A percentile compares a stretch with the other conserved stretches of the same genome.
Evolutionary conservation across 2,888 invertebrate species (phyloP).

Genomic region (Syrphus vitripennis): DNA sequence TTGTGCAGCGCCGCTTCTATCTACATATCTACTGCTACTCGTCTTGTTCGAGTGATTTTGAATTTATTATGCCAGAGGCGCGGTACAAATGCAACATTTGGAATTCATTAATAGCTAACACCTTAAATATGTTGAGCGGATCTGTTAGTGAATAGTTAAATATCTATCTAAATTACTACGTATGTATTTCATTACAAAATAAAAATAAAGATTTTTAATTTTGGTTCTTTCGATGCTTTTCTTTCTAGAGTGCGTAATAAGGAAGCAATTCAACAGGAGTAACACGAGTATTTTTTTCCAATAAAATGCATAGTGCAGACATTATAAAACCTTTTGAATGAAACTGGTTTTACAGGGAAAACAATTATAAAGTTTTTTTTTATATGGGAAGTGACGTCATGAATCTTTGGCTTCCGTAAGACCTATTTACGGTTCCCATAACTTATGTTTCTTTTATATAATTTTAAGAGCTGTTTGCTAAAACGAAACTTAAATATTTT

Average conservation of each 20-base stretch:
- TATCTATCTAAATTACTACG: neutral
- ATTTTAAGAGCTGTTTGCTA: too few species aligned
- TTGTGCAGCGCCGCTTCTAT: neutral
- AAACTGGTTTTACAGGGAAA: neutral
- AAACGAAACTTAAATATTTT: too few species aligned
- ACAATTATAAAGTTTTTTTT: neutral
- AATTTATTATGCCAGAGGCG: conserved; percentile 62
- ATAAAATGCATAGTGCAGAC: neutral
- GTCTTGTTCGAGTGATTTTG: conserved; percentile 62
- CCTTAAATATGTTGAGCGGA: conserved; percentile 36
- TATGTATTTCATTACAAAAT: neutral
- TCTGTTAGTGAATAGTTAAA: conserved; percentile 12
- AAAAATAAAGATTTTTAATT: neutral
- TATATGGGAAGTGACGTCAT: neutral
- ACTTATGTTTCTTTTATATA: too few species aligned
- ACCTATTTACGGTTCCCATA: too few species aligned
- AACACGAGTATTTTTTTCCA: neutral
- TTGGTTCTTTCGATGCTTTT: neutral
- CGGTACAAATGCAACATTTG: conserved; percentile 50
- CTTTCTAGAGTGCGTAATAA: neutral
- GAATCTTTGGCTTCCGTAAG: neutral
- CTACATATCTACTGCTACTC: conserved; percentile 22
- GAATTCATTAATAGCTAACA: conserved; percentile 64
- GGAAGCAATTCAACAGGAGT: neutral
- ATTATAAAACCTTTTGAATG: neutral